Conservation (phyloP, 2,888 invertebrate species). For the Biston stratarius region DNA sequence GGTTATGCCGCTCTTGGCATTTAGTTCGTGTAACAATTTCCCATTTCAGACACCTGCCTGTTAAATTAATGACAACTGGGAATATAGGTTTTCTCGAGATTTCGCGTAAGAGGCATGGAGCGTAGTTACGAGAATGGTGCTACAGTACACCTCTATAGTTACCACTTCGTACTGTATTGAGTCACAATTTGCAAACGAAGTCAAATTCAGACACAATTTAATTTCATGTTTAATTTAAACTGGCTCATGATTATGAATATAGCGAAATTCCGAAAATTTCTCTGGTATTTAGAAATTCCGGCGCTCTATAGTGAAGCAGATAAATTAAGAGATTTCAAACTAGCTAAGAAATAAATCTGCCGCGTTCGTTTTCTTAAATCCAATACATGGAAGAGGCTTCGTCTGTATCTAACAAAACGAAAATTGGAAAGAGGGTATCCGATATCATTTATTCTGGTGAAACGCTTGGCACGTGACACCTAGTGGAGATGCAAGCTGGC, state of each 20-base stretch:
- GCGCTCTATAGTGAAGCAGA: neutral
- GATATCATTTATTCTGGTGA: constrained; percentile 60
- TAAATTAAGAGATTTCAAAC: constrained; percentile 22
- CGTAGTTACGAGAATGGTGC: constrained; percentile 1
- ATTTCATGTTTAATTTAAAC: too few relatives aligned
- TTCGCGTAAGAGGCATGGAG: constrained; percentile 9
- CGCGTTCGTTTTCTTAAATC: constrained; percentile 30
- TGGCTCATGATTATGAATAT: neutral
- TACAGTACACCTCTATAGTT: neutral
- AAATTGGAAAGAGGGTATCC: constrained; percentile 47
- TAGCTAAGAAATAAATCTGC: constrained; percentile 32
- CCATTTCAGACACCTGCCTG: constrained; percentile 37
- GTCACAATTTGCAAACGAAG: too few relatives aligned
- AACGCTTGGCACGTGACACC: constrained; percentile 59
- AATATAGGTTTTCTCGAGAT: constrained; percentile 28
- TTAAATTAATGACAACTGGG: constrained; percentile 33
- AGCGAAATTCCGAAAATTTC: neutral
- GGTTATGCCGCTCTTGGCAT: constrained; percentile 45
- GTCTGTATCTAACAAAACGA: constrained; percentile 51
- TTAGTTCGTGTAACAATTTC: constrained; percentile 44
- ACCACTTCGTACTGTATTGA: too few relatives aligned
- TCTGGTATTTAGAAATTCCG: neutral
- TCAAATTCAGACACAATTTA: too few relatives aligned
- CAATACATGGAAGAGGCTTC: constrained; percentile 38
- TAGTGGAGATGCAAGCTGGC: constrained; percentile 63